Evolutionary conservation across 2,888 invertebrate genomes (phyloP).

Genomic region (Himalopsyche japonica): DNA sequence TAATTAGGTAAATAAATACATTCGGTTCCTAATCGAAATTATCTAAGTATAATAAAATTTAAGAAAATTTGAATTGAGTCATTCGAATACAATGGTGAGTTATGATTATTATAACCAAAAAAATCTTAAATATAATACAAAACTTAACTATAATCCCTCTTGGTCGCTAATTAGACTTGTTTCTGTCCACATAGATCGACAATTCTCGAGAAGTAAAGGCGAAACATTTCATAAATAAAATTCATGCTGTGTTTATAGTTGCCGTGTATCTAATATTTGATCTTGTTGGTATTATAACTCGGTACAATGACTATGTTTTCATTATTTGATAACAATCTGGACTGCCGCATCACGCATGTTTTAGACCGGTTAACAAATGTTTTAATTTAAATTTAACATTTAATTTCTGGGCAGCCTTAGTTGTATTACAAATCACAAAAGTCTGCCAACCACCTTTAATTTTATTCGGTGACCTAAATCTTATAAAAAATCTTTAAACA

Average conservation of each 20-base stretch:
- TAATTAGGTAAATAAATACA: too few species aligned
- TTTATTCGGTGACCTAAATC: not conserved
- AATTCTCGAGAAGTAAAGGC: too few species aligned
- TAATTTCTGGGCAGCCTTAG: not conserved
- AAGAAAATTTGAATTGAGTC: too few species aligned
- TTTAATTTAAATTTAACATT: not conserved
- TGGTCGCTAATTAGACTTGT: too few species aligned
- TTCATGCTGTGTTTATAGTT: not conserved
- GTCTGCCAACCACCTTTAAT: not conserved
- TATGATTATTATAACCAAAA: too few species aligned
- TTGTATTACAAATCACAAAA: not conserved
- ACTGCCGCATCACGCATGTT: not conserved
- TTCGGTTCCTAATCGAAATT: too few species aligned
- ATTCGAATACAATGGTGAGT: too few species aligned
- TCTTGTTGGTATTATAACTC: not conserved
- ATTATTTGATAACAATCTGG: not conserved
- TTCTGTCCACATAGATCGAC: too few species aligned
- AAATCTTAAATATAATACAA: too few species aligned
- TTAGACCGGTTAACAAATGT: not conserved
- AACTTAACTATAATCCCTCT: too few species aligned
- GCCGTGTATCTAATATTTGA: not conserved
- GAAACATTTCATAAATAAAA: too few species aligned
- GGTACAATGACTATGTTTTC: not conserved
- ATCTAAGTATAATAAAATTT: too few species aligned
- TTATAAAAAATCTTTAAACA: not conserved